Percentiles rank a stretch among this genome's conserved stretches.
phyloP scores from a whole-genome alignment of 2,888 invertebrate species.

The Ennomos quercinarius region DNA sequence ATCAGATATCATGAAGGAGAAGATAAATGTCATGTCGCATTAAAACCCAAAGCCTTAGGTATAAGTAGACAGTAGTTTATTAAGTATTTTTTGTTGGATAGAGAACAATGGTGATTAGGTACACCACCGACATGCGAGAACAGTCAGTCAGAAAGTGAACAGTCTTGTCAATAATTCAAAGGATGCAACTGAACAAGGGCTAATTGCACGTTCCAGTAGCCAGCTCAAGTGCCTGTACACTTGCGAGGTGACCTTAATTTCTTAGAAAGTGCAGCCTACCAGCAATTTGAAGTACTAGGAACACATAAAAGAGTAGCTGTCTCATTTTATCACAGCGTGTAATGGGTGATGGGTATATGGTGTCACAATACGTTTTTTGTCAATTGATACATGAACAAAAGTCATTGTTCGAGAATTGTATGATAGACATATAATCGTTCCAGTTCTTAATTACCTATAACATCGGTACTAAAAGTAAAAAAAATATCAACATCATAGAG shows the following conservation, averaged over 20 bases:
- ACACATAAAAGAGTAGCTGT: slow-evolving; percentile 27
- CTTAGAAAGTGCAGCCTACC: slow-evolving; percentile 31
- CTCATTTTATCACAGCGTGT: slow-evolving; percentile 21
- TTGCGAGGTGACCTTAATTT: slow-evolving; percentile 19
- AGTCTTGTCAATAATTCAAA: background rate
- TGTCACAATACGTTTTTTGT: slow-evolving; percentile 23
- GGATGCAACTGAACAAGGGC: slow-evolving; percentile 2
- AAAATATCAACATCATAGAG: background rate
- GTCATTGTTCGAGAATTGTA: slow-evolving; percentile 15
- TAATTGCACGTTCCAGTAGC: slow-evolving; percentile 13
- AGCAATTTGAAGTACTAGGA: slow-evolving; percentile 31
- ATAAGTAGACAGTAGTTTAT: too few relatives aligned
- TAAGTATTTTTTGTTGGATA: too few relatives aligned
- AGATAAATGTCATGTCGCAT: too few relatives aligned
- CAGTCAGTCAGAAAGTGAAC: too few relatives aligned
- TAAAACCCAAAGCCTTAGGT: too few relatives aligned
- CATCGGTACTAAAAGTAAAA: too few relatives aligned
- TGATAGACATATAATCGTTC: background rate
- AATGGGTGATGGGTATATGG: slow-evolving; percentile 13
- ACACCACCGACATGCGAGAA: too few relatives aligned
- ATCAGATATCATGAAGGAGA: too few relatives aligned
- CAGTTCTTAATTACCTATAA: slow-evolving; percentile 2
- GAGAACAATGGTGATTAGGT: too few relatives aligned
- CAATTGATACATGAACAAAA: slow-evolving; percentile 12
- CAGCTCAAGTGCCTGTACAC: slow-evolving; percentile 11